These are phyloP conservation scores for Elanoides forficatus DNA, from an alignment of 2,113 vertebrate species.

Conservation along the genomic window DNA sequence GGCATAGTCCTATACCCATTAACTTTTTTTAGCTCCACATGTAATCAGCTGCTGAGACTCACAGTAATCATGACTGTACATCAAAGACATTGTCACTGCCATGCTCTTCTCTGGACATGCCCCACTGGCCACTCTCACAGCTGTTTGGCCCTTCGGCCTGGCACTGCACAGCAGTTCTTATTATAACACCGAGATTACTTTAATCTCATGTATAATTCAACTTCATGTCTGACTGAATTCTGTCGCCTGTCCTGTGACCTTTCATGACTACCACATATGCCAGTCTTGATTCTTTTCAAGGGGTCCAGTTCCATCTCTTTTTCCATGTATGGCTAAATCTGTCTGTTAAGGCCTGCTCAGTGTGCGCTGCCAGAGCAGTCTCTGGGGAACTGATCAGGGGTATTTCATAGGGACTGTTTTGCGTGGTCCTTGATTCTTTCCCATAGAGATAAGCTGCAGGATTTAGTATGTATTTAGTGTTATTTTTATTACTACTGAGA, in stretches of 20 bases:
- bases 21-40: background rate
- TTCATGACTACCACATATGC: background rate
- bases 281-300: slow-evolving; percentile 8
- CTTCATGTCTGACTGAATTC: background rate
- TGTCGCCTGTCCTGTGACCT: background rate
- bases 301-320: background rate
- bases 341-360: background rate
- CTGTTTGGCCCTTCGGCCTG: background rate
- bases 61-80: background rate
- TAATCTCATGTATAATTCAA: background rate
- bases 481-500: background rate
- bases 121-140: background rate
- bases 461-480: background rate
- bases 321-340: background rate
- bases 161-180: background rate
- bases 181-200: background rate
- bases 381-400: background rate
- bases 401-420: background rate
- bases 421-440: background rate
- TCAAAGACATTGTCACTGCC: background rate
- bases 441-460: background rate
- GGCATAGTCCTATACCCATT: no score
- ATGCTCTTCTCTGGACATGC: background rate
- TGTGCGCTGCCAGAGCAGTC: background rate
- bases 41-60: background rate